Base-by-base conservation (phyloP, 1,140 invertebrate genomes). In the Dufourea novaeangliae region DNA sequence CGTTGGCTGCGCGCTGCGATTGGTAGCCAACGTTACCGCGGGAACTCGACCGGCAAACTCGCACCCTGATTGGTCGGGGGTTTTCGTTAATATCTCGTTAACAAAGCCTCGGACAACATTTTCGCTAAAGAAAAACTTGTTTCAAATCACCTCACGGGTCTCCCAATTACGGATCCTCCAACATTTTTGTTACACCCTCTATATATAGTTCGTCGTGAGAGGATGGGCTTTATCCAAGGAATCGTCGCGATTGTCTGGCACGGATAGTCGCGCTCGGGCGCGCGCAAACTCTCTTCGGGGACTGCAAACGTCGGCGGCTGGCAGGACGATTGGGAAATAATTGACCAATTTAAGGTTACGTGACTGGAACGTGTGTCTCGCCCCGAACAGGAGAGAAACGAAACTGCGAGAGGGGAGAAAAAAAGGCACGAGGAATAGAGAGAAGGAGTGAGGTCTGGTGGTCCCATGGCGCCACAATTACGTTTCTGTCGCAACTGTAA, bases 261-360 rank as follows among this genome's bases (percentile, higher is more conserved):
- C 56, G 68, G 67, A 61, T 77, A 62, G 44, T 54, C 67, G 14
- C 39, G 12, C 8, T 11, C 12, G 3, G 0, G 46, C 20, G 8
- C 46, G 7, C 46, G 46, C 46, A n/a, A n/a, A n/a, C 8, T 25
- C 39, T 14, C 44, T 44, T 37, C 50, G 3, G 10, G 78, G 41
- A 75, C 54, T 77, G 63, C 73, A 63, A 77, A 70, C 64, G 73
- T 80, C 50, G 73, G 39, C 72, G 54, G 39, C 57, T 46, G 54
- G 71, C 29, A 62, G 44, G 67, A 57, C 73, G 73, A 75, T 77
- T 61, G 84, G 59, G 77, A 86, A 86, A 86, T 85, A 86, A 86
- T 84, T 79, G 86, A 84, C 59, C 82, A 87, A 87, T 87, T 87
- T 80, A 78, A 83, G 70, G 72, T 84, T 86, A 87, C 84, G 83